Base-by-base conservation (phyloP, 2,888 invertebrate species). In the Lagria hirta region DNA sequence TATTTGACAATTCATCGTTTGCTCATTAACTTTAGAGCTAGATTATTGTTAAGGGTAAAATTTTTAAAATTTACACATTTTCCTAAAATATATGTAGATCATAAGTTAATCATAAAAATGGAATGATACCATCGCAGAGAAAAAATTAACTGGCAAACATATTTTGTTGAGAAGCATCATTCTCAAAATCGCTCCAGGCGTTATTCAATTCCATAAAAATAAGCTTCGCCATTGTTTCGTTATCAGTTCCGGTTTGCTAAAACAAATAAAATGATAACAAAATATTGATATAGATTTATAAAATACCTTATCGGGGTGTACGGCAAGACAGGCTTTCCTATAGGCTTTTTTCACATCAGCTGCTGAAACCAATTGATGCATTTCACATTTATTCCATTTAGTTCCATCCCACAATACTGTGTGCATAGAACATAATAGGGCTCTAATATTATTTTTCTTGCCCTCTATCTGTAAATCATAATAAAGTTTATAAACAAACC, bases 301-400 rank as follows among this genome's bases (percentile, higher is more conserved):
- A n/a, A n/a, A n/a, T 73, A 96, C 96, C 83, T 99, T 99, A 70
- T 99, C 99, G 0, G 99, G 99, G 76, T 99, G 99, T 22, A 98
- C 95, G 33, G 94, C 92, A 23, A 99, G 79, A 56, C 98, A 97
- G 4, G 99, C 99, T 70, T 86, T 91, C 35, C 96, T 79, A 69
- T 98, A 99, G 57, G 87, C 84, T 65, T 95, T 94, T 72, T 98
- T 99, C 37, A 99, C 97, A 73, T 99, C 94, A 1, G 86, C 84
- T 2, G 93, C 79, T 0, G 90, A 80, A 13, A 99, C 90, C 22
- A 99, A 78, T 56, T 95, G 91, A 63, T 93, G 85, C 95, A 99
- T 98, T 65, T 94, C 91, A 62, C 88, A 87, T 58, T 88, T 87
- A 49, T 83, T 80, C 98, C 98, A 99, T 60, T 91, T 87, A 15